Conservation (phyloP, 2,888 invertebrate genomes). For the Drepana falcataria region DNA sequence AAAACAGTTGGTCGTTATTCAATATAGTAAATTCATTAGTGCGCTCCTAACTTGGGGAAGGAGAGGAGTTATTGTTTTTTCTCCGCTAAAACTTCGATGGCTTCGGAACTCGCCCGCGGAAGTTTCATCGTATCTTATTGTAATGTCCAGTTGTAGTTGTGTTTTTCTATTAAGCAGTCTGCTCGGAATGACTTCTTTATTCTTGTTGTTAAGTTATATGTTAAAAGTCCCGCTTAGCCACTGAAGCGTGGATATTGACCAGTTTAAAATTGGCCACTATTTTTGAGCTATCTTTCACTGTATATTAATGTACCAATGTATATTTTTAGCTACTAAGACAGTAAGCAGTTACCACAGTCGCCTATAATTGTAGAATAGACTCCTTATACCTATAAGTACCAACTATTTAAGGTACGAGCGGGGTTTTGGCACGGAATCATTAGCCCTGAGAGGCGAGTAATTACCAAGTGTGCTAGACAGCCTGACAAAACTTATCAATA, state of each 20-base stretch:
- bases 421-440: no score
- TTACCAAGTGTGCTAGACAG: no score
- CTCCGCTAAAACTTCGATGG: neutral
- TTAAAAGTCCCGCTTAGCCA: neutral
- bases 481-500: neutral
- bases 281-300: no score
- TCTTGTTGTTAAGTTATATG: neutral
- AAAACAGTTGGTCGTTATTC: neutral
- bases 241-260: no score
- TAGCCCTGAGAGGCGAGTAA: no score
- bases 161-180: neutral
- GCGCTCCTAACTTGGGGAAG: neutral
- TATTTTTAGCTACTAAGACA: no score
- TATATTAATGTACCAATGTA: no score
- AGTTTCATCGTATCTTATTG: conserved; percentile 1
- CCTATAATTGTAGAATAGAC: no score
- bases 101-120: neutral
- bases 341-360: no score
- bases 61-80: conserved; percentile 1
- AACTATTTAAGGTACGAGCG: no score
- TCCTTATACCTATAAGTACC: no score
- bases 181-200: neutral
- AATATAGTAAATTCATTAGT: neutral
- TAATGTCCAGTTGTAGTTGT: neutral
- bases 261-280: no score